phyloP scores from a whole-genome alignment of 1,140 invertebrate species.

The Megalonaias nervosa region DNA sequence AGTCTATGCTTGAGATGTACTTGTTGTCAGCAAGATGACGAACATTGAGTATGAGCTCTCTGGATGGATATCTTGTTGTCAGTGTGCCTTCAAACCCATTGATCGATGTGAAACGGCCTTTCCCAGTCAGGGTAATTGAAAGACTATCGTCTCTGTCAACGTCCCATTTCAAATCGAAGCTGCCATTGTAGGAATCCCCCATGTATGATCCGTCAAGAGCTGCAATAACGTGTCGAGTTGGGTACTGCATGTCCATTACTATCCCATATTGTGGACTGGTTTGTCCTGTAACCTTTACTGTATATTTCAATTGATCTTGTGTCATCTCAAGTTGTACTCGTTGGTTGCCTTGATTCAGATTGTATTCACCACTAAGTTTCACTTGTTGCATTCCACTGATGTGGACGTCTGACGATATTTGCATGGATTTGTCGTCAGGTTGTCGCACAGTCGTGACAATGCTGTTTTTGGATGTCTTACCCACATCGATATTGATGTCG shows the following conservation, averaged over 20 bases:
- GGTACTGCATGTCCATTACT: constrained; percentile 22
- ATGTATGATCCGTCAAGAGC: constrained; percentile 26
- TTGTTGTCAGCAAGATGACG: constrained; percentile 12
- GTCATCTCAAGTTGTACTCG: constrained; percentile 3
- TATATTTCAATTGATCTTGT: constrained; percentile 10
- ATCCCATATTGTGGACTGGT: constrained; percentile 1
- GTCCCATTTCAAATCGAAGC: constrained; percentile 39
- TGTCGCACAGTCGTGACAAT: constrained; percentile 1
- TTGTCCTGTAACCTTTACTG: neutral
- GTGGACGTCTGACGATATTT: constrained; percentile 18
- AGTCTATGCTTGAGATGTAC: constrained; percentile 18
- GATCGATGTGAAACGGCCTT: constrained; percentile 3
- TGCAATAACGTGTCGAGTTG: constrained; percentile 31
- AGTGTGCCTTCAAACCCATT: constrained; percentile 23
- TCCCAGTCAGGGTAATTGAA: constrained; percentile 15
- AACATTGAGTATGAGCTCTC: constrained; percentile 17
- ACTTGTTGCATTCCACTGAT: constrained; percentile 13
- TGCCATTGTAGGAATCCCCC: constrained; percentile 11
- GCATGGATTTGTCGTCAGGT: constrained; percentile 14
- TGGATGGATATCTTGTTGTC: constrained; percentile 24
- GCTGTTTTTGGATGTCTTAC: constrained; percentile 16
- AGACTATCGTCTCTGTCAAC: constrained; percentile 37
- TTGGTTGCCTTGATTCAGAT: constrained; percentile 4
- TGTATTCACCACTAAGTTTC: constrained; percentile 25
- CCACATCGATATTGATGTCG: neutral